phyloP scores from a whole-genome alignment of 2,797 vertebrate species.

The Simalia tracyae region DNA sequence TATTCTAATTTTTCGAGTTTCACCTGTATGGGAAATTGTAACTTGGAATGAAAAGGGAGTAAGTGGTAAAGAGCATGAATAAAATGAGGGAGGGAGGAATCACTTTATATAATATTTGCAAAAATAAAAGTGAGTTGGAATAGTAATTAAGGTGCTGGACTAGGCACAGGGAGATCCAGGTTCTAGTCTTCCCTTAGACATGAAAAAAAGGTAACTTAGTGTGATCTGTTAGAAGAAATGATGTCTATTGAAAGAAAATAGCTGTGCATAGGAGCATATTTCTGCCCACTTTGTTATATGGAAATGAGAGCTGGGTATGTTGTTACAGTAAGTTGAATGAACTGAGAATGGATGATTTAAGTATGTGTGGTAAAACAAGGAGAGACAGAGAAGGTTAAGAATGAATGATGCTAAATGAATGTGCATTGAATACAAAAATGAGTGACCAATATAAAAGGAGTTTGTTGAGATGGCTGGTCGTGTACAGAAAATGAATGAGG shows the following conservation, averaged over 20 bases:
- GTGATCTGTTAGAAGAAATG: not conserved
- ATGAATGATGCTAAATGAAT: not conserved
- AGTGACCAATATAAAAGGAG: not conserved
- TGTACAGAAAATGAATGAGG: not conserved
- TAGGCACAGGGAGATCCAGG: not conserved
- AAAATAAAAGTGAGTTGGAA: not conserved
- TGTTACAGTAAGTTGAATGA: not conserved
- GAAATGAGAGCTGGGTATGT: not conserved
- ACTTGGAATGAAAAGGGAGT: not conserved
- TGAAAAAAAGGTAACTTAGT: not conserved
- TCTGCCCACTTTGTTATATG: not conserved
- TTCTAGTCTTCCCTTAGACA: not conserved
- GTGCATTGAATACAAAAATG: not conserved
- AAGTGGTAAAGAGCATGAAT: not conserved
- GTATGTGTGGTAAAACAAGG: not conserved
- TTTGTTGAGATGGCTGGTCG: not conserved
- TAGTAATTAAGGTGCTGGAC: not conserved
- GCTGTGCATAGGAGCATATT: not conserved
- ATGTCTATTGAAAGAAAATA: not conserved
- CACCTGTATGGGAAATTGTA: not conserved
- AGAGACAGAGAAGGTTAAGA: not conserved
- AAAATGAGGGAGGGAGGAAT: not conserved
- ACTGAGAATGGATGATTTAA: not conserved
- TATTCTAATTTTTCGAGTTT: no score
- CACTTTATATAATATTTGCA: not conserved